Evolutionary conservation across 2,888 invertebrate species (phyloP), one percentile per base, ranked within the genome.

Genomic region (Drosophila yooni): DNA sequence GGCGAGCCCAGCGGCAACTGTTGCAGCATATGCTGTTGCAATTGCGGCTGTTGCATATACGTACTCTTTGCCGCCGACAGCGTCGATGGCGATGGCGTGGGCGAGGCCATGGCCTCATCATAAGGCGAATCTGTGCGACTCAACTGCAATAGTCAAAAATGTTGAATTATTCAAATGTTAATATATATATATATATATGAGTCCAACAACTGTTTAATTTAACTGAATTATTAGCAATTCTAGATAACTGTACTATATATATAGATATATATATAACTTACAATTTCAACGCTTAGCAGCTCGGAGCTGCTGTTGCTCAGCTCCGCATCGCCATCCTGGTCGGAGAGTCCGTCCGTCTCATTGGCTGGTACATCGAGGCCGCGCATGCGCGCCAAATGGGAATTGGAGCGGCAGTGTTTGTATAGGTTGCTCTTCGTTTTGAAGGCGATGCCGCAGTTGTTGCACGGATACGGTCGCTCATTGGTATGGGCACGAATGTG

Each of bases 401-500:
- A 95, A 83, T 96, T 94, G 56, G 96, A 96, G 93, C 97, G 95
- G 93, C 96, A 96, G 93, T 98, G 98, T 93, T 98, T 98, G 93
- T 97, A 98, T 81, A 98, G 94, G 93, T 98, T 98, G 88, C 98
- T 98, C 93, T 97, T 97, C 29, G 98, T 98, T 94, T 98, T 98
- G 94, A 98, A 98, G 88, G 97, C 97, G 94, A 98, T 97, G 81
- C 97, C 97, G 93, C 98, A 98, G 81, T 96, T 96, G 88, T 95
- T 94, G 94, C 98, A 98, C 34, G 98, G 98, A 94, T 96, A 98
- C 68, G 98, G 98, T 88, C 98, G 95, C 94, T 98, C 98, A 92
- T 98, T 97, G 53, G 98, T 98, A 93, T 98, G 98, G 73, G 98
- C 97, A 91, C 98, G 95, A 93, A 98, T 97, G 94, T 98, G 98